Conservation (phyloP, 1,140 invertebrate species). For the Tenebrio molitor region DNA sequence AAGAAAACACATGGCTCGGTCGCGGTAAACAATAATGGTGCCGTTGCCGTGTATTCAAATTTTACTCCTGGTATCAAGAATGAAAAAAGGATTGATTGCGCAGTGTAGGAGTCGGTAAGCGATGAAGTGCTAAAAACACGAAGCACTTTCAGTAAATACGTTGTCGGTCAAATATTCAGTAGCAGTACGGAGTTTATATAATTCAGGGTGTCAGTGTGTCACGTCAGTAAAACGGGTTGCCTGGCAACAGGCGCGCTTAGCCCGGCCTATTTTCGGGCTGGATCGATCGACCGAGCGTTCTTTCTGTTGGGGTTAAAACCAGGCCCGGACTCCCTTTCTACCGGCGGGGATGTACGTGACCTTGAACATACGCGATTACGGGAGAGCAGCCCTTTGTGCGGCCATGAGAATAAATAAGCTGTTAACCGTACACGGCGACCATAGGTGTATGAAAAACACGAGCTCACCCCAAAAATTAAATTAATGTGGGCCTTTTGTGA, state of each 20-base stretch:
- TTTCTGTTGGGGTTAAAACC: slow-evolving; percentile 58
- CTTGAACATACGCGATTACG: slow-evolving; percentile 21
- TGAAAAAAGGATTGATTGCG: too few relatives aligned
- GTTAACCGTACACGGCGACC: too few relatives aligned
- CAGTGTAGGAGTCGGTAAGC: neutral
- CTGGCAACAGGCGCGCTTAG: slow-evolving; percentile 63
- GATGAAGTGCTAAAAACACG: neutral
- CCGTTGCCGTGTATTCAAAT: too few relatives aligned
- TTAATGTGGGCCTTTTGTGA: too few relatives aligned
- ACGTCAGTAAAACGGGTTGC: slow-evolving; percentile 62
- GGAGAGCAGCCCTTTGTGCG: neutral
- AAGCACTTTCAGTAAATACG: neutral
- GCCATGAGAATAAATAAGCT: too few relatives aligned
- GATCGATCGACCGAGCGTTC: slow-evolving; percentile 61
- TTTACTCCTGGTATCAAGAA: too few relatives aligned
- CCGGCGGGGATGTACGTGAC: slow-evolving; percentile 18
- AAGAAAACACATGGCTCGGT: too few relatives aligned
- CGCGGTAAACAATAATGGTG: too few relatives aligned
- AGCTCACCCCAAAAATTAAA: too few relatives aligned
- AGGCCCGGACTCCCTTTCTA: slow-evolving; percentile 49
- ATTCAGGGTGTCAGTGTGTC: slow-evolving; percentile 66
- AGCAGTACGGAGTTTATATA: slow-evolving; percentile 56
- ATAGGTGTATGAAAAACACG: too few relatives aligned
- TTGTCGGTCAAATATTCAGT: slow-evolving; percentile 36
- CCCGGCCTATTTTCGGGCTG: slow-evolving; percentile 66